These are phyloP conservation scores for Scaptomyza tumidula DNA, from an alignment of 2,888 invertebrate species.

Conservation along the genomic window DNA sequence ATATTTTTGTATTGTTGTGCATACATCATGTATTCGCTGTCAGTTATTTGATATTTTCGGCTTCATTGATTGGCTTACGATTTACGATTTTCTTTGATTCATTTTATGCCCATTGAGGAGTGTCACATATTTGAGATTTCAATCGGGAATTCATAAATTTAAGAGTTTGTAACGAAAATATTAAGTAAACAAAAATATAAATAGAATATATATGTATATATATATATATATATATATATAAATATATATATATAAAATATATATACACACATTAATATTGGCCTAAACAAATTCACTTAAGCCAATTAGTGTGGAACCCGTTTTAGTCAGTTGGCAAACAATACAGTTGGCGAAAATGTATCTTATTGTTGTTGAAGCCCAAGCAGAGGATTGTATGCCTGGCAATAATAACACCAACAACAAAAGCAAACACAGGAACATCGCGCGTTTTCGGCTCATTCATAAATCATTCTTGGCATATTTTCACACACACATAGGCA, in stretches of 20 bases:
- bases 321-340: slow-evolving; percentile 46
- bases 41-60: slow-evolving; percentile 66
- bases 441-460: slow-evolving; percentile 34
- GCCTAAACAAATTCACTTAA: slow-evolving; percentile 13
- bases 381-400: slow-evolving; percentile 36
- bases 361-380: slow-evolving; percentile 40
- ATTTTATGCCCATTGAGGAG: slow-evolving; percentile 36
- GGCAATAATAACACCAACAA: slow-evolving; percentile 13
- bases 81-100: slow-evolving; percentile 20
- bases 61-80: slow-evolving; percentile 62
- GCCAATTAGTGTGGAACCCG: slow-evolving; percentile 29
- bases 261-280: slow-evolving; percentile 6
- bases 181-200: neutral
- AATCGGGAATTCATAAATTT: neutral
- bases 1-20: slow-evolving; percentile 7
- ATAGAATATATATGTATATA: neutral
- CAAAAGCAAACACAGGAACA: slow-evolving; percentile 1
- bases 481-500: slow-evolving; percentile 22
- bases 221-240: neutral
- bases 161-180: neutral
- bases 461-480: slow-evolving; percentile 72
- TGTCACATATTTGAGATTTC: slow-evolving; percentile 10
- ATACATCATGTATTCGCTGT: slow-evolving; percentile 46
- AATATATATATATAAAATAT: neutral
- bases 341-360: slow-evolving; percentile 34